phyloP scores from a whole-genome alignment of 2,797 vertebrate species.

The Apogon hyalosoma region DNA sequence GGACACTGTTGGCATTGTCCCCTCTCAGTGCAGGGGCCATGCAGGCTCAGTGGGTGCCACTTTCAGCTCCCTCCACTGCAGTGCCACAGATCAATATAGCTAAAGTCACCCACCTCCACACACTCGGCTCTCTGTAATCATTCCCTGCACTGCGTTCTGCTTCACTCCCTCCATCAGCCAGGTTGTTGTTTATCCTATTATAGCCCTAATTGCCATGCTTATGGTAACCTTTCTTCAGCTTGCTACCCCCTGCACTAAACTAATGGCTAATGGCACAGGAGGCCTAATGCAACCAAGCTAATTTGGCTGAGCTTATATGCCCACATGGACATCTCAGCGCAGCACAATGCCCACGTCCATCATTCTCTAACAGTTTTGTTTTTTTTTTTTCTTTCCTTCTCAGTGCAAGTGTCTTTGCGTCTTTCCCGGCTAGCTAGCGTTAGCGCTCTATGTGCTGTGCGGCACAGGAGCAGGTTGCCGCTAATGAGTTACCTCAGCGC shows the following conservation, averaged over 20 bases:
- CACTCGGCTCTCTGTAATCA: slow-evolving; percentile 66
- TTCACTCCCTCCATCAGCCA: slow-evolving; percentile 71
- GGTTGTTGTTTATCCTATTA: slow-evolving; percentile 84
- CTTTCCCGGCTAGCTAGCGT: slow-evolving; percentile 52
- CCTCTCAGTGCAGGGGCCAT: slow-evolving; percentile 37
- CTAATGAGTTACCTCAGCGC: slow-evolving; percentile 83
- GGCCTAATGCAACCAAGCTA: slow-evolving; percentile 72
- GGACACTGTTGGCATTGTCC: slow-evolving; percentile 53
- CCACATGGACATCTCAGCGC: slow-evolving; percentile 65
- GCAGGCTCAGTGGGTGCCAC: slow-evolving; percentile 63
- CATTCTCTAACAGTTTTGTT: slow-evolving; percentile 53
- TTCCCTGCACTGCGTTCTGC: slow-evolving; percentile 69
- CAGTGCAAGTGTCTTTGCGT: slow-evolving; percentile 39
- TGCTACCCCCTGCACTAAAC: slow-evolving; percentile 69
- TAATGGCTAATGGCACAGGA: slow-evolving; percentile 75
- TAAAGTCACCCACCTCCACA: slow-evolving; percentile 71
- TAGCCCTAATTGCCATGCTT: slow-evolving; percentile 81
- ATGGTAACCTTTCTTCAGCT: slow-evolving; percentile 78
- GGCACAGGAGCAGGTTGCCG: slow-evolving; percentile 67
- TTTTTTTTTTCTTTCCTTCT: slow-evolving; percentile 30
- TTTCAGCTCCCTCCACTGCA: slow-evolving; percentile 56
- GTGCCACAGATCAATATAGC: slow-evolving; percentile 72
- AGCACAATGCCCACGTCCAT: slow-evolving; percentile 70
- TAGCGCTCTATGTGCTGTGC: slow-evolving; percentile 42
- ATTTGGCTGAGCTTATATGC: slow-evolving; percentile 72